Evolutionary conservation across 92 coral and sea anemone genomes (phyloP).

Genomic region (Porites rus): DNA sequence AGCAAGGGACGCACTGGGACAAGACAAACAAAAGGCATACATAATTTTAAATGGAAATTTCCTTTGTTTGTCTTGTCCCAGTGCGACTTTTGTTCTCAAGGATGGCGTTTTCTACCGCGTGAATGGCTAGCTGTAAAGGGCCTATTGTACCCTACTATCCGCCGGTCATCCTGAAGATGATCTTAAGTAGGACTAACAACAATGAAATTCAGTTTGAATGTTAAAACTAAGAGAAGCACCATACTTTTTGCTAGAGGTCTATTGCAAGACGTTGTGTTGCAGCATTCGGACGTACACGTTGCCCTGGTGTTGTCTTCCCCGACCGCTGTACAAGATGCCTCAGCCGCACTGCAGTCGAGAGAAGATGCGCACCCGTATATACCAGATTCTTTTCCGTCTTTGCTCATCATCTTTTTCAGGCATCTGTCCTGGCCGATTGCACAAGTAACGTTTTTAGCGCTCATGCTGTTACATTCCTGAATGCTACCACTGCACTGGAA

Average conservation of each 20-base stretch:
- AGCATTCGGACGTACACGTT: neutral
- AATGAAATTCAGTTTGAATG: neutral
- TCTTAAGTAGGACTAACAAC: too few relatives aligned
- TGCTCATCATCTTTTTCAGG: neutral
- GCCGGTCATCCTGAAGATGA: too few relatives aligned
- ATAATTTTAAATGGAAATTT: too few relatives aligned
- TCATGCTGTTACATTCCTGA: neutral
- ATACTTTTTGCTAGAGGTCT: neutral
- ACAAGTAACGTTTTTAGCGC: neutral
- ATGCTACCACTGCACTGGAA: neutral
- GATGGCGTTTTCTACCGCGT: too few relatives aligned
- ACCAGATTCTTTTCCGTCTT: neutral
- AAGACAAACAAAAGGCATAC: too few relatives aligned
- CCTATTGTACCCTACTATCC: too few relatives aligned
- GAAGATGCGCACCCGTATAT: slow-evolving; percentile 7
- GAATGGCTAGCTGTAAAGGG: too few relatives aligned
- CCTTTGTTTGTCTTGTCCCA: too few relatives aligned
- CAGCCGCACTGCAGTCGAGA: neutral
- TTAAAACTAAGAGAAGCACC: neutral
- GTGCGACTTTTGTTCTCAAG: too few relatives aligned
- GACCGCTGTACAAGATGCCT: neutral
- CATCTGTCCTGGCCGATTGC: neutral
- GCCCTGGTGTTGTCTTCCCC: neutral
- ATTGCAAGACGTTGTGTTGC: neutral
- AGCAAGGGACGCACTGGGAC: too few relatives aligned